phyloP scores from a whole-genome alignment of 2,888 invertebrate species.

The Pogonocherus hispidulus region DNA sequence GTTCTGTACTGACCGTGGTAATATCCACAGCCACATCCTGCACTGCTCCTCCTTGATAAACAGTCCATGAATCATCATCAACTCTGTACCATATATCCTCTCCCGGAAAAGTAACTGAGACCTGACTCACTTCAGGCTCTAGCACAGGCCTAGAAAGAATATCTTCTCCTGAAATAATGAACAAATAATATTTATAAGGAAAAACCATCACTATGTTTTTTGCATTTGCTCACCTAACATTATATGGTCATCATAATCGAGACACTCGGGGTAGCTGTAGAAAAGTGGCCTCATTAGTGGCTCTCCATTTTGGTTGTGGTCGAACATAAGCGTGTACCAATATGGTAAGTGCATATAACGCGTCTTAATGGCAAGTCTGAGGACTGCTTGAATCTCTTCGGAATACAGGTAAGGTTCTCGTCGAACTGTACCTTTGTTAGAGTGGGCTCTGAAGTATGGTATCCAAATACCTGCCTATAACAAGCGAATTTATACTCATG shows the following conservation, averaged over 20 bases:
- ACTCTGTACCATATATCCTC: slow-evolving; percentile 8
- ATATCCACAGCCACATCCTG: background rate
- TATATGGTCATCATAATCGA: slow-evolving; percentile 85
- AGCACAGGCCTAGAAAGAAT: slow-evolving; percentile 1
- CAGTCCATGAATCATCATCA: slow-evolving; percentile 1
- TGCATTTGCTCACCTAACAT: slow-evolving; percentile 76
- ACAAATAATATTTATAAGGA: too few species aligned
- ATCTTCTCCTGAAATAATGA: slow-evolving; percentile 6
- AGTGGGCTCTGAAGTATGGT: slow-evolving; percentile 95
- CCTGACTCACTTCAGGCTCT: background rate
- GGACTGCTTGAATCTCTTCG: slow-evolving; percentile 76
- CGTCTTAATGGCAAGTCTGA: slow-evolving; percentile 75
- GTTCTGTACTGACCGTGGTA: background rate
- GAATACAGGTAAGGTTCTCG: slow-evolving; percentile 96
- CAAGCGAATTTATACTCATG: too few species aligned
- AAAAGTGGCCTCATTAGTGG: slow-evolving; percentile 93
- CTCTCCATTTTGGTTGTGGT: slow-evolving; percentile 83
- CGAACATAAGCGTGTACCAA: slow-evolving; percentile 93
- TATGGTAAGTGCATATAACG: slow-evolving; percentile 90
- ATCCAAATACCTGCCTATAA: slow-evolving; percentile 87
- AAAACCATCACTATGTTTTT: too few species aligned
- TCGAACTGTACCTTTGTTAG: slow-evolving; percentile 93
- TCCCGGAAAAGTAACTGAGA: background rate
- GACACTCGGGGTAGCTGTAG: slow-evolving; percentile 87
- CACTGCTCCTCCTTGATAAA: background rate